phyloP scores from a whole-genome alignment of 2,113 vertebrate genomes.

The Pardalotus punctatus region DNA sequence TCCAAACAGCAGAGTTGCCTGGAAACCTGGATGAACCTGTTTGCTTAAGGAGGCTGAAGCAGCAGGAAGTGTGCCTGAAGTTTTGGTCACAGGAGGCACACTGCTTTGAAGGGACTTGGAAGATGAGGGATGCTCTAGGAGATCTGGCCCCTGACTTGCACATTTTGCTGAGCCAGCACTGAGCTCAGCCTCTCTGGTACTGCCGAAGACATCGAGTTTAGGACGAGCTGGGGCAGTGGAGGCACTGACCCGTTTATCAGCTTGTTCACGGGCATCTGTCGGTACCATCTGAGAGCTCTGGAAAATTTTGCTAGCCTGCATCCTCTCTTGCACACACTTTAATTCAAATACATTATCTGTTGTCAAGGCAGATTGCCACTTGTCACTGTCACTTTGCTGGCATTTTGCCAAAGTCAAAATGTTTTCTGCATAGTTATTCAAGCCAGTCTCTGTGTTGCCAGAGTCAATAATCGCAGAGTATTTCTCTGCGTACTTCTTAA shows the following conservation, averaged over 20 bases:
- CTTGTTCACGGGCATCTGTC: constrained; percentile 62
- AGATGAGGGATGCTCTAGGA: background rate
- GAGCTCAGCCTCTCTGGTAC: background rate
- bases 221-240: constrained; percentile 28
- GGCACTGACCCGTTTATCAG: constrained; percentile 63
- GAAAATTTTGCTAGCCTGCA: constrained; percentile 62
- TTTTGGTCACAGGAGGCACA: background rate
- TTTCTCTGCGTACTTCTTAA: constrained; percentile 84
- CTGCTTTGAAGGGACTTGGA: background rate
- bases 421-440: constrained; percentile 92
- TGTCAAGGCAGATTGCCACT: constrained; percentile 90
- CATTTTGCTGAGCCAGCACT: constrained; percentile 11
- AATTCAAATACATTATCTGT: constrained; percentile 78
- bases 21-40: background rate
- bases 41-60: background rate
- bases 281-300: constrained; percentile 60
- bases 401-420: constrained; percentile 84
- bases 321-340: constrained; percentile 79
- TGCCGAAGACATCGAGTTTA: background rate
- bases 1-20: constrained; percentile 47
- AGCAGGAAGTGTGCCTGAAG: background rate
- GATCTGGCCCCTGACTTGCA: background rate
- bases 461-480: constrained; percentile 90
- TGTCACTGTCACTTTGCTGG: constrained; percentile 86
- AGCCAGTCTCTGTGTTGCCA: constrained; percentile 80